A percentile compares a stretch with the other conserved stretches of the same genome.
Conservation (phyloP, 2,797 vertebrate genomes). For the Synaphobranchus kaupii region DNA sequence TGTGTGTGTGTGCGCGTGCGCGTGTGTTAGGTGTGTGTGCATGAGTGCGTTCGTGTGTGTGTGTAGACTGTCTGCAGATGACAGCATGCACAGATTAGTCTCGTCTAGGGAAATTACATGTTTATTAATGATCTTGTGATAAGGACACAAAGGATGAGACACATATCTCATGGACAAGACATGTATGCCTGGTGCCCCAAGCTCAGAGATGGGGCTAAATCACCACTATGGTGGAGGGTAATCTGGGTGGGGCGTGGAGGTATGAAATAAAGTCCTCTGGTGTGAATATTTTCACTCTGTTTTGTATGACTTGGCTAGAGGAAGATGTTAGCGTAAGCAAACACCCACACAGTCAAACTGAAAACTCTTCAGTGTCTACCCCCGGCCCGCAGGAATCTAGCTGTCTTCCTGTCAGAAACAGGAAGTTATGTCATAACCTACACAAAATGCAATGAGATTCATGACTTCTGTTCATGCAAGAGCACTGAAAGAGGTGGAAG, state of each 20-base stretch:
- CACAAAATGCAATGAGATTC: background rate
- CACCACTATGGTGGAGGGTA: slow-evolving; percentile 35
- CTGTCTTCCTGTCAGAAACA: background rate
- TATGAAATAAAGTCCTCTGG: background rate
- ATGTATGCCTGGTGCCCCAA: slow-evolving; percentile 19
- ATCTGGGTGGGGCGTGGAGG: slow-evolving; percentile 25
- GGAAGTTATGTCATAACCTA: background rate
- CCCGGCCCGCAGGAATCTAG: background rate
- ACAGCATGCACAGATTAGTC: background rate
- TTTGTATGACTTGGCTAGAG: slow-evolving; percentile 9
- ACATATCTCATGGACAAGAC: slow-evolving; percentile 22
- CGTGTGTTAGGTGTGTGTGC: background rate
- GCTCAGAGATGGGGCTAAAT: slow-evolving; percentile 38
- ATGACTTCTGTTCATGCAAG: background rate
- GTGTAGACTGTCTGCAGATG: background rate
- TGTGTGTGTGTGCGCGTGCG: background rate
- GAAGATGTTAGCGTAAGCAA: background rate
- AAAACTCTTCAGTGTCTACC: background rate
- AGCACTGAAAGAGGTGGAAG: background rate
- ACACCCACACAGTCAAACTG: background rate
- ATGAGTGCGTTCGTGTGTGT: background rate
- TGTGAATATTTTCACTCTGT: background rate
- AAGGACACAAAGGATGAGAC: slow-evolving; percentile 21
- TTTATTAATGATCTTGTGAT: slow-evolving; percentile 39
- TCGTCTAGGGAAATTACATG: background rate